Evolutionary conservation across 2,888 invertebrate species (phyloP), one percentile per base, ranked within the genome.

Genomic region (Mimumesa dahlbomi): DNA sequence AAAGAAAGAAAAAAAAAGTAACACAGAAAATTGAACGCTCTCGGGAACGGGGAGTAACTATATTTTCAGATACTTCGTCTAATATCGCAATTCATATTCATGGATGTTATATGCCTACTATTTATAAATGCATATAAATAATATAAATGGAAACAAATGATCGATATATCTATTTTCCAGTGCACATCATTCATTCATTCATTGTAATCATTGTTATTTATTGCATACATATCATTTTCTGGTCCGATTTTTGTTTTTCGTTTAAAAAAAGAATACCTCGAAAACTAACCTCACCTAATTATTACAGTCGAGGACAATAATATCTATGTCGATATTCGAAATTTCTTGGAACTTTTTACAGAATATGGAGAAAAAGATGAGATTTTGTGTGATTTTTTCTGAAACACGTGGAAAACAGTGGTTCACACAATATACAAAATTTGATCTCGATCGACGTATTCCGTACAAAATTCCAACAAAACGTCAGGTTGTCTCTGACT

Each of bases 61-160:
- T 68, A 68, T 71, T 71, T 71, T 67, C 56, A 57, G 42, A 57
- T 62, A 71, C 46, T 38, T 69, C 48, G 22, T 52, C 38, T 57
- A 53, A 18, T 36, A n/a, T n/a, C n/a, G n/a, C n/a, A n/a, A 34
- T 56, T 53, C 62, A 48, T 42, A 29, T 57, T 53, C 56, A 31
- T 69, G 52, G 40, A 63, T 63, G 57, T 38, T 36, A 53, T 62
- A 31, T 31, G n/a, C n/a, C 57, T 71, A 69, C 29, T 42, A 48
- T 69, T 71, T 68, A 58, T 58, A 69, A 71, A 69, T 45, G 42
- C 61, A 56, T 62, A 53, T 31, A 43, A 69, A 48, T 61, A 59
- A 61, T 73, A 66, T 40, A 70, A 61, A 22, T 63, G 54, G 11
- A 42, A 40, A 36, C 13, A 45, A 53, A 54, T 13, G 2, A 42